Base-by-base conservation (phyloP, 2,113 vertebrate species). In the Ahaetulla prasina region DNA sequence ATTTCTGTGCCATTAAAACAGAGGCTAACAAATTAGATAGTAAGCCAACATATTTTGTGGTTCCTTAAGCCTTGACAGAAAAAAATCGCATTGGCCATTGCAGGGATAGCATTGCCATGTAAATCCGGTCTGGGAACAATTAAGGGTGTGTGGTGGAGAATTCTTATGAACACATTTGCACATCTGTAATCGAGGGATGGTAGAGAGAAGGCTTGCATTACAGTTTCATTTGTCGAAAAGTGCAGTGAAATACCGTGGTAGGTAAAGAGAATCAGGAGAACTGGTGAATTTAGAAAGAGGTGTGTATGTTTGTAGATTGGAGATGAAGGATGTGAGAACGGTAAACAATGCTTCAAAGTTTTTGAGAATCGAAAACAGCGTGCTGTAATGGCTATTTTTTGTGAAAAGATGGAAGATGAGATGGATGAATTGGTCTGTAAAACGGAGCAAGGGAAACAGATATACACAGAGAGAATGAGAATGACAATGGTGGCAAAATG, bases 11-110 rank as follows among this genome's bases (percentile, higher is more conserved):
- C 93, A 94, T 63, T 88, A 93, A 95, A 96, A 91, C 93, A 0
- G 55, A 90, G 52, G 63, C 94, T 92, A 95, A 93, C 92, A 94
- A 94, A 96, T 95, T 87, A 92, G 88, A 60, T 52, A 1, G 74
- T 57, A 93, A 94, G 11, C 86, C 91, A 90, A 89, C 5, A 89
- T 35, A 4, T 93, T 96, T 94, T 49, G n/a, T 80, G 94, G 92
- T 89, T 89, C 57, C 92, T 94, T 30, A 52, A 87, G 54, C 93
- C 25, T 88, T 25, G 55, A 60, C 95, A 87, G 93, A 74, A 86
- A 90, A 27, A n/a, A 92, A 80, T 49, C 87, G 30, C 94, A 18
- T 10, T 92, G 95, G 95, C 93, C 92, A 94, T 95, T 45, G n/a
- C 89, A 87, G 93, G 7, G 93, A 68, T 80, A 54, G 30, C 18